phyloP scores from a whole-genome alignment of 2,797 vertebrate species.

The Microctenopoma stevenorrisi region DNA sequence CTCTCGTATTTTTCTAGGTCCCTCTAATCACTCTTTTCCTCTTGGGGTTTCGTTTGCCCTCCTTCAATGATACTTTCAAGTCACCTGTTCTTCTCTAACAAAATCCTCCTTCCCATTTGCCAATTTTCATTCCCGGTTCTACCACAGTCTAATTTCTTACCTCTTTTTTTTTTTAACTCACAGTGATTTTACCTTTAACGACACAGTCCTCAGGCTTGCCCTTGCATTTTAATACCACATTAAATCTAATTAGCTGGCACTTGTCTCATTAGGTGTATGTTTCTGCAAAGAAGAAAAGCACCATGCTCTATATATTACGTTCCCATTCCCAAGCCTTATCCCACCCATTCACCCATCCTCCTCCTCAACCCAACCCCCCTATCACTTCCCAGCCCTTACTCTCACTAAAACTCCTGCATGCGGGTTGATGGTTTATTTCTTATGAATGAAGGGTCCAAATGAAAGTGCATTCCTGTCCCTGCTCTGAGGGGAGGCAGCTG shows the following conservation, averaged over 20 bases:
- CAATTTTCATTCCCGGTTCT: not conserved
- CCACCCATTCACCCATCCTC: slow-evolving; percentile 27
- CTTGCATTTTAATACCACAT: slow-evolving; percentile 9
- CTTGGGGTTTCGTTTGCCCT: slow-evolving; percentile 7
- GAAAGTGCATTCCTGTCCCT: slow-evolving; percentile 75
- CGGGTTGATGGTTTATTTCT: slow-evolving; percentile 75
- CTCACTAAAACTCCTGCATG: slow-evolving; percentile 70
- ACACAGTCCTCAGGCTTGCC: not conserved
- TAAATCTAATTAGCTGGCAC: slow-evolving; percentile 19
- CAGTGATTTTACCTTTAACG: not conserved
- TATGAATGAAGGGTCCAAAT: slow-evolving; percentile 74
- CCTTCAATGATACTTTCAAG: not conserved
- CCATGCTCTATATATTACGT: slow-evolving; percentile 36
- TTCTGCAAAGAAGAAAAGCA: slow-evolving; percentile 39
- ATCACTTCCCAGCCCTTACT: slow-evolving; percentile 68
- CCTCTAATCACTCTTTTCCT: slow-evolving; percentile 9
- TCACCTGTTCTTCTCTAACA: not conserved
- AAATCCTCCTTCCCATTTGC: not conserved
- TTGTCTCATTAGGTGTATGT: slow-evolving; percentile 41
- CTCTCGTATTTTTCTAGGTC: slow-evolving; percentile 37
- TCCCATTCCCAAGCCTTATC: slow-evolving; percentile 41
- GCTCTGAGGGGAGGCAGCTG: slow-evolving; percentile 69
- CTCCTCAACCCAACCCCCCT: slow-evolving; percentile 41
- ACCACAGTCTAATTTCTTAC: not conserved
- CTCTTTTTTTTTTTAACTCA: not conserved